Evolutionary conservation across 2,797 vertebrate genomes (phyloP).

Genomic region (Acipenser oxyrinchus): DNA sequence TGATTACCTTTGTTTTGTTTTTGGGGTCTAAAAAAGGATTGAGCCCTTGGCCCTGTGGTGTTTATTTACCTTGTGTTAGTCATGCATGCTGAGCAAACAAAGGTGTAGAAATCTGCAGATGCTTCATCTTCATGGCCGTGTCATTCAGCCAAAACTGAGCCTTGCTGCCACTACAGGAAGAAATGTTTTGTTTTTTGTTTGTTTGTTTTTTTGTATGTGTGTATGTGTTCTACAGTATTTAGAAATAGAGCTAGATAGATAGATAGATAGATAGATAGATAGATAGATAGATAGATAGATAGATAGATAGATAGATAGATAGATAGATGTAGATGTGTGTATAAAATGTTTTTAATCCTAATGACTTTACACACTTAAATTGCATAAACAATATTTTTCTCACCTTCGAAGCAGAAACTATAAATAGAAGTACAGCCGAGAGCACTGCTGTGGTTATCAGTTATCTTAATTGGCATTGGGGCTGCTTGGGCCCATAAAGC

Average conservation of each 20-base stretch:
- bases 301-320: no score
- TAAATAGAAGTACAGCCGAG: conserved; percentile 48
- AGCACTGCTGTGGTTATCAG: conserved; percentile 54
- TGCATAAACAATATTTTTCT: conserved; percentile 25
- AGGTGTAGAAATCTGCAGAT: conserved; percentile 43
- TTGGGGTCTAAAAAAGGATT: conserved; percentile 59
- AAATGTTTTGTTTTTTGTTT: no score
- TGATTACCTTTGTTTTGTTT: conserved; percentile 51
- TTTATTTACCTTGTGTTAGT: conserved; percentile 70
- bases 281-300: no score
- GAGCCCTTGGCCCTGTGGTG: conserved; percentile 58
- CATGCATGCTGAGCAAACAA: conserved; percentile 62
- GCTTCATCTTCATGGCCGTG: conserved; percentile 21
- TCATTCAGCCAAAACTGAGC: no score
- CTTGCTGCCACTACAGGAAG: no score
- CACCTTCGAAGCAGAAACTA: conserved; percentile 28
- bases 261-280: no score
- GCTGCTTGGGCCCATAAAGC: conserved; percentile 61
- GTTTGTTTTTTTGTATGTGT: no score
- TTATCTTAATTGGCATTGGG: conserved; percentile 62
- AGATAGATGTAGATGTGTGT: no score
- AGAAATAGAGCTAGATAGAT: no score
- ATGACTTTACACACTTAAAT: conserved; percentile 19
- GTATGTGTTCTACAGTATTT: no score
- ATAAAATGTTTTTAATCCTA: no score